Base-by-base conservation (phyloP, 2,113 vertebrate genomes). In the Callospermophilus lateralis region DNA sequence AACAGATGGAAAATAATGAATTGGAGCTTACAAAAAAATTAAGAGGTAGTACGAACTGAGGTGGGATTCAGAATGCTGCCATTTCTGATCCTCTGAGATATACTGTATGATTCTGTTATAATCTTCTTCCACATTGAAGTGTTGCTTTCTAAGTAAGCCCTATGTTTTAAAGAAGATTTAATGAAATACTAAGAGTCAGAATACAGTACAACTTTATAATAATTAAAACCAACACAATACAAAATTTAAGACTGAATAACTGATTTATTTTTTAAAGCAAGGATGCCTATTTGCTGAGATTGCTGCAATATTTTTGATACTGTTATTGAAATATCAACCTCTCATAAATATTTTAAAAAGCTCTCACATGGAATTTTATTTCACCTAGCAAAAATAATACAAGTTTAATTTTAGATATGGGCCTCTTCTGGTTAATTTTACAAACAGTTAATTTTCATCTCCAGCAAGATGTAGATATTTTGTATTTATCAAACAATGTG, bases 331-430 rank as follows among this genome's bases (percentile, higher is more conserved):
- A 96, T 55, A 94, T 84, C 94, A 95, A 90, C 92, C 68, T 89
- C 34, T 83, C 83, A 65, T 91, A 94, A 93, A 76, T 95, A 94
- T 90, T 86, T 83, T 20, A 34, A 90, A 96, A 85, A 88, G 19
- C 73, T 94, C 80, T 96, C 63, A 67, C 37, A 79, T 42, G 51
- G 72, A 90, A 95, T 90, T 96, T 92, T 96, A 97, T 95, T 97
- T 97, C 78, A 39, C 72, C 63, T 77, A 94, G 86, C 95, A 95
- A 95, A 97, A 96, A 92, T 83, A 92, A 96, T 76, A 88, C 34
- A 97, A 96, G 78, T 95, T 96, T 98, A 97, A 96, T 96, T 98
- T 97, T 90, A 97, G 94, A 97, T 93, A 94, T 34, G 94, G 76
- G 24, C 53, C 55, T 81, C 39, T 67, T 12, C 20, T 91, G 81